phyloP scores from a whole-genome alignment of 2,797 vertebrate genomes.

The Mormyrus proboscirostris region DNA sequence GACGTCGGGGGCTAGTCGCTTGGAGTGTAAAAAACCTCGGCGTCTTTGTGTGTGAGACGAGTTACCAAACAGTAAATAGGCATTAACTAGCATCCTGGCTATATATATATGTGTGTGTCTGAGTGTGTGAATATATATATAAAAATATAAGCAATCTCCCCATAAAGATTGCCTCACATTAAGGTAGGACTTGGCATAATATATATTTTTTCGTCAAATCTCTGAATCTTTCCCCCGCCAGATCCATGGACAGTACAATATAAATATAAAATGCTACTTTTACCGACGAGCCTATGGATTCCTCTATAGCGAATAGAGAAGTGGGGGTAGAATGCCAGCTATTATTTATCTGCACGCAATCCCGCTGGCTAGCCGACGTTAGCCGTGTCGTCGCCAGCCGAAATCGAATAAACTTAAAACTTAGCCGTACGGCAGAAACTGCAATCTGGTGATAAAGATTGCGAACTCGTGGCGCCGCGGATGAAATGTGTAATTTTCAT shows the following conservation, averaged over 20 bases:
- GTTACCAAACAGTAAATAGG: conserved; percentile 39
- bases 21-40: conserved; percentile 55
- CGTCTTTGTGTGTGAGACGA: conserved; percentile 89
- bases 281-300: conserved; percentile 51
- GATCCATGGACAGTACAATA: conserved; percentile 48
- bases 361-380: conserved; percentile 7
- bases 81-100: conserved; percentile 19
- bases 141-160: conserved; percentile 88
- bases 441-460: conserved; percentile 72
- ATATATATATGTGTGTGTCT: background rate
- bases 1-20: conserved; percentile 59
- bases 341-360: background rate
- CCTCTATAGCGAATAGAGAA: conserved; percentile 10
- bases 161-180: conserved; percentile 93
- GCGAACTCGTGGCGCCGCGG: conserved; percentile 30
- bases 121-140: conserved; percentile 6
- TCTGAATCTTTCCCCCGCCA: conserved; percentile 43
- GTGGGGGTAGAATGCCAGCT: conserved; percentile 3
- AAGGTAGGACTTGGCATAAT: conserved; percentile 36
- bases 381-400: background rate
- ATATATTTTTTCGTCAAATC: conserved; percentile 40
- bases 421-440: conserved; percentile 18
- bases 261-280: conserved; percentile 67
- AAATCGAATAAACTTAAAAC: background rate
- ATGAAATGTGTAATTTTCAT: conserved; percentile 9